Base-by-base conservation (phyloP, 1,140 invertebrate genomes). In the Ips nitidus region DNA sequence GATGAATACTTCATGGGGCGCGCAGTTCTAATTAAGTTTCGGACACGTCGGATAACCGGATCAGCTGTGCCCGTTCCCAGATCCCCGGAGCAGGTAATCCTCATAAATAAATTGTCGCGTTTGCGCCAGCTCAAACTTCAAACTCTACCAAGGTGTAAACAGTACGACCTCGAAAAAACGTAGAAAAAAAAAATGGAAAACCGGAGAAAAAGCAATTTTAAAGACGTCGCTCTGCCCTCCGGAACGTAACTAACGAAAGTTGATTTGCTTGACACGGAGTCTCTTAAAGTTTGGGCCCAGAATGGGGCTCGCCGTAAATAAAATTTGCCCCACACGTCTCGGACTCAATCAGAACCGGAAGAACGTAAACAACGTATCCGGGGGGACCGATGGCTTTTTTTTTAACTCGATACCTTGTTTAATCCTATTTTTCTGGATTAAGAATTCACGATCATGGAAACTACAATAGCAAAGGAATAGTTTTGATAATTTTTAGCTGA, bases 261-360 rank as follows among this genome's bases (percentile, higher is more conserved):
- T 55, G 45, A 61, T 47, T 61, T 36, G 59, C 22, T 50, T 36
- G 59, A 50, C 59, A 61, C 40, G 59, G 36, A 61, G 41, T 8
- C 57, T 8, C 40, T 59, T 37, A 56, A 59, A 43, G 36, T 50
- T 50, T 47, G 4, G 47, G 8, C 59, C 36, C 41, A 22, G 43
- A 37, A 45, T 22, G 59, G 42, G 40, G 4, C 41, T 4, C 47
- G 45, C 22, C 22, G 47, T 7, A 66, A 66, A 66, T 57, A 57
- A 56, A 52, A 66, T 66, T 66, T 66, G 41, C 41, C 39, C 63
- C 7, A 56, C 50, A 40, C 63, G 52, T 55, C 52, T 43, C 47
- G 52, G 45, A 45, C 63, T 55, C 63, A 66, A 66, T 66, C 63
- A 66, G 63, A 66, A 56, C 52, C 52, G 52, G 52, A 55, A 55